phyloP scores from a whole-genome alignment of 2,113 vertebrate genomes.

The Pseudorasbora parva region DNA sequence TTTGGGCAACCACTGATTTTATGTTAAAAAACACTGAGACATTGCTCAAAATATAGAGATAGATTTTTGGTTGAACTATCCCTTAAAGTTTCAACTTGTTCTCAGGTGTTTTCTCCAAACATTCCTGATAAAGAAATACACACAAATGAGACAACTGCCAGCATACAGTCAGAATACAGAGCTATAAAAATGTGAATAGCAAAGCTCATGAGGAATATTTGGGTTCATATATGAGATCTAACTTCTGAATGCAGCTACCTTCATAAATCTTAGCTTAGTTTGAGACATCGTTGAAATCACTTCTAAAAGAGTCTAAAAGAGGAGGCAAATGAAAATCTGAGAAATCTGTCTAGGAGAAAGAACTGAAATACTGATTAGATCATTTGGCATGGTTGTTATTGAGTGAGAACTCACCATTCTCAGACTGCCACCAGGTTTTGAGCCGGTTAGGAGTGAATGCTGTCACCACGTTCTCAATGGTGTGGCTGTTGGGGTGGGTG shows the following conservation, averaged over 20 bases:
- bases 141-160: not conserved
- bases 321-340: not conserved
- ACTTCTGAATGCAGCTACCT: not conserved
- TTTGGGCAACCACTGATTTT: not conserved
- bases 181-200: not conserved
- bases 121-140: not conserved
- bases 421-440: constrained; percentile 97
- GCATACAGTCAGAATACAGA: not conserved
- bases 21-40: not conserved
- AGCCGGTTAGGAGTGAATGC: constrained; percentile 91
- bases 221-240: not conserved
- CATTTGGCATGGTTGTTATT: not conserved
- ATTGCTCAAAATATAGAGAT: not conserved
- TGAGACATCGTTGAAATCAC: not conserved
- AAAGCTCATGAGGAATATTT: not conserved
- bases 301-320: not conserved
- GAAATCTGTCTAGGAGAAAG: not conserved
- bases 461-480: constrained; percentile 93
- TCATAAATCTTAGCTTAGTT: not conserved
- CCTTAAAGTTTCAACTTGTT: not conserved
- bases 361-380: not conserved
- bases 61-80: not conserved
- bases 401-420: constrained; percentile 82
- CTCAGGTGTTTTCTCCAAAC: not conserved
- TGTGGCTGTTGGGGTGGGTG: constrained; percentile 82